A percentile compares a stretch with the other conserved stretches of the same genome.
Conservation (phyloP, 1,140 invertebrate species). For the Rhysida immarginata region DNA sequence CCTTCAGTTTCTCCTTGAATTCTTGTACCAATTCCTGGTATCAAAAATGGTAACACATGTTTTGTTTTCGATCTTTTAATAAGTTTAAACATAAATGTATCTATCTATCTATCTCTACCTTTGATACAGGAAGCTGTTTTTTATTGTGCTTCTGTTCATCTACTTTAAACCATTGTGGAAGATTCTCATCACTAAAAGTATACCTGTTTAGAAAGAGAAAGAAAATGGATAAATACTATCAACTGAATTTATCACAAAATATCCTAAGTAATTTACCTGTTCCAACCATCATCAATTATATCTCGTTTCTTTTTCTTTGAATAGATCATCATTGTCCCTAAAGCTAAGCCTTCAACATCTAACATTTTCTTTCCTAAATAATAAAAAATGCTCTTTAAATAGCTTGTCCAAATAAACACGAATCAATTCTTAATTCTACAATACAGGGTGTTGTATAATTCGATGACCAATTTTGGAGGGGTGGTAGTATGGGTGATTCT, state of each 20-base stretch:
- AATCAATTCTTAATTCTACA: too few species aligned
- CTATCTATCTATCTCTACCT: too few species aligned
- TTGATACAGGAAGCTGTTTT: slow-evolving; percentile 57
- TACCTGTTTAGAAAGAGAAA: slow-evolving; percentile 24
- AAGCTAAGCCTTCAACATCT: slow-evolving; percentile 65
- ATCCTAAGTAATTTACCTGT: slow-evolving; percentile 45
- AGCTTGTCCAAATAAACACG: too few species aligned
- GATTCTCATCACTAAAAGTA: slow-evolving; percentile 51
- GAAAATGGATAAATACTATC: too few species aligned
- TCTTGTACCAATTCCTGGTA: slow-evolving; percentile 36
- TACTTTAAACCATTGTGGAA: slow-evolving; percentile 91
- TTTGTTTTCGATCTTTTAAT: too few species aligned
- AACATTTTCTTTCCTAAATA: too few species aligned
- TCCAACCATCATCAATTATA: slow-evolving; percentile 74
- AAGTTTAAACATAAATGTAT: too few species aligned
- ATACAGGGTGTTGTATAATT: too few species aligned
- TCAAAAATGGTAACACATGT: too few species aligned
- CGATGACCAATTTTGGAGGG: too few species aligned
- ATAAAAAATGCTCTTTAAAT: too few species aligned
- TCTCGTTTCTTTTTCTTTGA: slow-evolving; percentile 74
- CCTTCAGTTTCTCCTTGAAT: slow-evolving; percentile 47
- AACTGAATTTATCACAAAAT: background rate
- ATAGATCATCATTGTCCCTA: slow-evolving; percentile 67
- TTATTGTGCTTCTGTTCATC: slow-evolving; percentile 86
- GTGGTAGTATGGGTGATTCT: too few species aligned